These are phyloP conservation scores for Porites rus DNA, from an alignment of 92 coral and sea anemone species.

Conservation along the genomic window DNA sequence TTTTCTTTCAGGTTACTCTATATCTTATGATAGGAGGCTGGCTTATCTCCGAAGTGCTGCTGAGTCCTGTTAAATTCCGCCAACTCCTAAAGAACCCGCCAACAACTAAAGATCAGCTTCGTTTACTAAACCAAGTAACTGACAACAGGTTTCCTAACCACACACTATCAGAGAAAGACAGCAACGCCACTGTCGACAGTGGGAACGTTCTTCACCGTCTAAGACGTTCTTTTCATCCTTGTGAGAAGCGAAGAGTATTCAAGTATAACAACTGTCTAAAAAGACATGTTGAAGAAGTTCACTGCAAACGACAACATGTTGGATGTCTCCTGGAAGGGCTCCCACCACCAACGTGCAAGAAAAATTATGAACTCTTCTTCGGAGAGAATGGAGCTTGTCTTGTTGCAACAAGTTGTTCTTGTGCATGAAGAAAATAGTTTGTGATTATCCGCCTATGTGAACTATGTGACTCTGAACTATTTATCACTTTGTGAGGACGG, in stretches of 20 bases:
- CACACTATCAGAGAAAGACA: not conserved
- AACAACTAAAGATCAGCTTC: not conserved
- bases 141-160: not conserved
- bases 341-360: conserved; percentile 19
- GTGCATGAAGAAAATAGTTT: not conserved
- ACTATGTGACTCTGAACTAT: too few relatives aligned
- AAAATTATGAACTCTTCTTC: not conserved
- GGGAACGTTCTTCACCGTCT: not conserved
- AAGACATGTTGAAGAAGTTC: not conserved
- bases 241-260: not conserved
- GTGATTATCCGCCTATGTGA: not conserved
- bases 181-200: not conserved
- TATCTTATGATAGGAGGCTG: conserved; percentile 8
- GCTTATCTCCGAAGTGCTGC: conserved; percentile 8
- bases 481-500: too few relatives aligned
- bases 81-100: not conserved
- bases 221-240: not conserved
- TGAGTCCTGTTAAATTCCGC: conserved; percentile 4
- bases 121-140: not conserved
- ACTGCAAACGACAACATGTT: conserved; percentile 2
- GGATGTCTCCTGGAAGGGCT: not conserved
- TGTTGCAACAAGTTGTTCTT: not conserved
- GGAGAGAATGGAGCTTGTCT: not conserved
- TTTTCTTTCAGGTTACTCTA: not conserved
- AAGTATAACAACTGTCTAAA: conserved; percentile 18